Conservation (phyloP, 2,113 vertebrate species). For the mouse (Mus musculus) region DNA sequence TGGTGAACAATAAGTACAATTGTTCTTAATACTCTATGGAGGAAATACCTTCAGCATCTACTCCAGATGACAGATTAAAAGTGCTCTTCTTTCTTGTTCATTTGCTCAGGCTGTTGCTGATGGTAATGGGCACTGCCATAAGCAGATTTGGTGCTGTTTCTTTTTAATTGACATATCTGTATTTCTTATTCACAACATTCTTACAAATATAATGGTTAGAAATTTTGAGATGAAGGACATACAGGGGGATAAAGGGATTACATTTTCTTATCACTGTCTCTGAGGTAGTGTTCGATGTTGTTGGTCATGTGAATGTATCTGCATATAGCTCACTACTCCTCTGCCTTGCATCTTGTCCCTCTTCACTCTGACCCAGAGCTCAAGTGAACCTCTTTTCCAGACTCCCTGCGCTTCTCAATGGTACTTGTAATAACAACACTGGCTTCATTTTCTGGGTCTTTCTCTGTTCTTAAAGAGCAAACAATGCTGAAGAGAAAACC, state of each 20-base stretch:
- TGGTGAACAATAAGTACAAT: conserved; percentile 40
- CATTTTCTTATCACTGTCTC: neutral
- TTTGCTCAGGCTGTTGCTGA: conserved; percentile 12
- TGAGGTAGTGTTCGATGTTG: neutral
- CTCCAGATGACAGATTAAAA: neutral
- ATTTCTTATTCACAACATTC: conserved; percentile 48
- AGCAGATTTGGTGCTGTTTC: conserved; percentile 38
- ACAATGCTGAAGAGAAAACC: neutral
- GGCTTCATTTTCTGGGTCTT: neutral
- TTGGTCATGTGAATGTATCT: neutral
- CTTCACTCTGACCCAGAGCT: neutral
- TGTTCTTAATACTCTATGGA: conserved; percentile 43
- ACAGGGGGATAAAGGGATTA: neutral
- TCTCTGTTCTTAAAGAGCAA: conserved; percentile 26
- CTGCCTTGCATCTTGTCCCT: neutral
- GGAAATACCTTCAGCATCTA: conserved; percentile 11
- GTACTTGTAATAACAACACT: neutral
- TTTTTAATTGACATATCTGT: conserved; percentile 55
- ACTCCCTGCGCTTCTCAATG: conserved; percentile 8
- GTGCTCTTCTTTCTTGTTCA: conserved; percentile 12
- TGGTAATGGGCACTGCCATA: conserved; percentile 37
- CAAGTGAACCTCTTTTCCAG: neutral
- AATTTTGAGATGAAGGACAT: conserved; percentile 3
- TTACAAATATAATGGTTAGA: conserved; percentile 24
- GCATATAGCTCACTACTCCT: neutral